A percentile compares a stretch with the other conserved stretches of the same genome.
These are phyloP conservation scores for Rallus limicola DNA, from an alignment of 2,113 vertebrate genomes.

Conservation along the genomic window DNA sequence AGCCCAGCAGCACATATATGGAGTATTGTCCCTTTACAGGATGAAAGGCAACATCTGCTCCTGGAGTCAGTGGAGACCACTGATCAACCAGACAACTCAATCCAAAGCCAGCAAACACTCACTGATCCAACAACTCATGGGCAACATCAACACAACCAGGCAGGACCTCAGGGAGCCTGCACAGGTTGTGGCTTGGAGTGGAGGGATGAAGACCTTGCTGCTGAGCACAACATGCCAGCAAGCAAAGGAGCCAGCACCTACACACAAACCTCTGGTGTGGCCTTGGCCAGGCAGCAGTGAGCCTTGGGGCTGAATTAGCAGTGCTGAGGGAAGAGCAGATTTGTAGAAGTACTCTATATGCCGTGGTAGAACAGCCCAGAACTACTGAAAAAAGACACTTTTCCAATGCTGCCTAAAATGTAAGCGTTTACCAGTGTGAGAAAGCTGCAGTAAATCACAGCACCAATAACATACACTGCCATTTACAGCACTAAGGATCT, in stretches of 20 bases:
- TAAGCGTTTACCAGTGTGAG: neutral
- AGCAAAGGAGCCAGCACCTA: neutral
- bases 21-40: neutral
- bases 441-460: neutral
- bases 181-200: neutral
- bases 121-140: accelerated
- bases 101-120: accelerated
- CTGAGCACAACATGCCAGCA: neutral
- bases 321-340: neutral
- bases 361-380: neutral
- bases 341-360: neutral
- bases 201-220: neutral
- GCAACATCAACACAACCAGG: accelerated
- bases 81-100: neutral
- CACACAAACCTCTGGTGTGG: neutral
- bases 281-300: neutral
- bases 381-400: neutral
- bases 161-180: neutral
- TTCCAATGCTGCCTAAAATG: neutral
- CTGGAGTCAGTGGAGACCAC: neutral
- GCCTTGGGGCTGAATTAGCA: neutral
- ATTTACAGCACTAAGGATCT: neutral
- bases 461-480: neutral
- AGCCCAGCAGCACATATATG: neutral
- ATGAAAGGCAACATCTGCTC: neutral